Evolutionary conservation across 2,797 vertebrate species (phyloP).

Genomic region (Falco rusticolus): DNA sequence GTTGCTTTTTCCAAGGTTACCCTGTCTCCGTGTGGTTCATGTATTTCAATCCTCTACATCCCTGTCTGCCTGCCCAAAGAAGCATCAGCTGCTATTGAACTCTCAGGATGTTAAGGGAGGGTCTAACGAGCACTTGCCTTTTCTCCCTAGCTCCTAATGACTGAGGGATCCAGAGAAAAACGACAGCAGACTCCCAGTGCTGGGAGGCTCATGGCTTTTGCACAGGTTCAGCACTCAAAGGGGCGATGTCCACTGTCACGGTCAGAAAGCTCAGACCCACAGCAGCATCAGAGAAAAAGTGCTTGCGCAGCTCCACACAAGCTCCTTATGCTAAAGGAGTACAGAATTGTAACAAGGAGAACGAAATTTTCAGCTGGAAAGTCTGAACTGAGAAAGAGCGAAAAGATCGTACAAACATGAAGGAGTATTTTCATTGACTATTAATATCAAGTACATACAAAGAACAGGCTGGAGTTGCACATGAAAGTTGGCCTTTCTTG

Average conservation of each 20-base stretch:
- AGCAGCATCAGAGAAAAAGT: background rate
- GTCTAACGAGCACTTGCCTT: background rate
- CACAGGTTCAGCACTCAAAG: background rate
- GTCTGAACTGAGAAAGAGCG: background rate
- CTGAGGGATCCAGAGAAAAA: background rate
- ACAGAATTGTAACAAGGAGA: background rate
- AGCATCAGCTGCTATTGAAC: no score
- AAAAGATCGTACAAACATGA: background rate
- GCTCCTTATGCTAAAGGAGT: background rate
- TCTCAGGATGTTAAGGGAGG: background rate
- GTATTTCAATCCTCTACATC: background rate
- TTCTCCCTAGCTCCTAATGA: background rate
- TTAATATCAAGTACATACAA: background rate
- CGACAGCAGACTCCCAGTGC: background rate
- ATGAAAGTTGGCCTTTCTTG: background rate
- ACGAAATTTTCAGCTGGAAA: background rate
- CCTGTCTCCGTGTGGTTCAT: no score
- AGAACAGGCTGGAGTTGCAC: background rate
- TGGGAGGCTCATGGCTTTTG: background rate
- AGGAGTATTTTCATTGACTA: background rate
- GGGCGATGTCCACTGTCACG: background rate
- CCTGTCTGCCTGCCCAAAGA: accelerated
- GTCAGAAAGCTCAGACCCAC: background rate
- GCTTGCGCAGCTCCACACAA: background rate
- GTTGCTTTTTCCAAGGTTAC: no score